phyloP scores from a whole-genome alignment of 2,113 vertebrate species.

The Mustela nigripes region DNA sequence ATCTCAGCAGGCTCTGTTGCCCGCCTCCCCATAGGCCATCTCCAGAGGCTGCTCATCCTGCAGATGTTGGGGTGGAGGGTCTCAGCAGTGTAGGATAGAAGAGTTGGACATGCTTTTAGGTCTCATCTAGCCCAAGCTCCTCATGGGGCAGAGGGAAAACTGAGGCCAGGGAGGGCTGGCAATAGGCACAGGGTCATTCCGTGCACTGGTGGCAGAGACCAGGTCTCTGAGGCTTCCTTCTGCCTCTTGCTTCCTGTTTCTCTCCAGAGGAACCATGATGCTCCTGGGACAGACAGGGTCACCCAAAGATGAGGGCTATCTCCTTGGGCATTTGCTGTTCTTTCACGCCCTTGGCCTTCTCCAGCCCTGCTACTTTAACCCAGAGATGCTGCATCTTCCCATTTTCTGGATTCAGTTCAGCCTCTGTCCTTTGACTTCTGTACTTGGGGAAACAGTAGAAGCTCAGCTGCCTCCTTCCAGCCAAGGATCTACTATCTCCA shows the following conservation, averaged over 20 bases:
- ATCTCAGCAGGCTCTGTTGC: not conserved
- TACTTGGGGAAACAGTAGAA: not conserved
- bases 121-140: not conserved
- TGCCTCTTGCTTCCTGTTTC: not conserved
- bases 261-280: not conserved
- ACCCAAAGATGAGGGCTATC: not conserved
- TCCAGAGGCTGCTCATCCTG: not conserved
- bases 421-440: not conserved
- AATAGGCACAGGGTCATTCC: not conserved
- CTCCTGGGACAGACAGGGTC: not conserved
- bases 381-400: not conserved
- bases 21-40: not conserved
- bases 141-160: not conserved
- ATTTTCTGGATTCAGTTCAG: not conserved
- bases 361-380: not conserved
- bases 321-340: not conserved
- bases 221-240: not conserved
- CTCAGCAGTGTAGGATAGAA: not conserved
- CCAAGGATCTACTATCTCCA: not conserved
- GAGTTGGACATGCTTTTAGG: not conserved
- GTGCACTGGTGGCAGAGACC: not conserved
- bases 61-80: not conserved
- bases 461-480: not conserved
- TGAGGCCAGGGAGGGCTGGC: not conserved
- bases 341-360: not conserved